These are phyloP conservation scores for Poecilia gillii DNA, from an alignment of 2,797 vertebrate genomes.

Conservation along the genomic window DNA sequence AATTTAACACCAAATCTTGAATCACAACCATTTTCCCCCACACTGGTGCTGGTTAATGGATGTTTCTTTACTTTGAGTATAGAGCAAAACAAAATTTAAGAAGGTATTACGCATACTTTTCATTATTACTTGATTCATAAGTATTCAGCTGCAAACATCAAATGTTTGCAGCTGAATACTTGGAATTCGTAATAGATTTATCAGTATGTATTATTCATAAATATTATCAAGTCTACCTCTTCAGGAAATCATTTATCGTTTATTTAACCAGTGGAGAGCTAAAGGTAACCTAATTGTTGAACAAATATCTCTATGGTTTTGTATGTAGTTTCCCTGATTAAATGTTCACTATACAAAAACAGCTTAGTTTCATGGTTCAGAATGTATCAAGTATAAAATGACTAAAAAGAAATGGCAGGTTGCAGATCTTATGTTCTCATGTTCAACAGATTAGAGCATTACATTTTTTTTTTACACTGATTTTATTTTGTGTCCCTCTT, in stretches of 20 bases:
- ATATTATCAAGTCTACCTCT: background rate
- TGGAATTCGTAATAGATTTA: background rate
- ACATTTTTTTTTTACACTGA: background rate
- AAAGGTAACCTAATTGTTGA: background rate
- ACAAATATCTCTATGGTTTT: background rate
- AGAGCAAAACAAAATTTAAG: background rate
- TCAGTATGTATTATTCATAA: background rate
- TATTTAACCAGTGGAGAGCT: background rate
- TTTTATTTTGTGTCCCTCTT: background rate
- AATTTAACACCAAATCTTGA: background rate
- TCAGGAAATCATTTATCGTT: background rate
- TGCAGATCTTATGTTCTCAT: too few relatives aligned
- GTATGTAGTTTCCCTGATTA: background rate
- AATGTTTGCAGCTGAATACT: background rate
- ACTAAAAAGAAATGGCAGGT: background rate
- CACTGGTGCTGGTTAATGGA: background rate
- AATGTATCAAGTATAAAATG: background rate
- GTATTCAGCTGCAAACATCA: background rate
- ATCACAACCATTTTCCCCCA: background rate
- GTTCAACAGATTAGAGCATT: too few relatives aligned
- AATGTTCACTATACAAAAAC: too few relatives aligned
- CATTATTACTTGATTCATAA: too few relatives aligned
- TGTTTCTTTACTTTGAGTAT: background rate
- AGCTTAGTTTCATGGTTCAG: too few relatives aligned
- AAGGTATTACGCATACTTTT: too few relatives aligned